These are phyloP conservation scores for Spongia lamella DNA, from an alignment of 37 sponge, comb jelly and placozoan genomes.

Conservation along the genomic window DNA sequence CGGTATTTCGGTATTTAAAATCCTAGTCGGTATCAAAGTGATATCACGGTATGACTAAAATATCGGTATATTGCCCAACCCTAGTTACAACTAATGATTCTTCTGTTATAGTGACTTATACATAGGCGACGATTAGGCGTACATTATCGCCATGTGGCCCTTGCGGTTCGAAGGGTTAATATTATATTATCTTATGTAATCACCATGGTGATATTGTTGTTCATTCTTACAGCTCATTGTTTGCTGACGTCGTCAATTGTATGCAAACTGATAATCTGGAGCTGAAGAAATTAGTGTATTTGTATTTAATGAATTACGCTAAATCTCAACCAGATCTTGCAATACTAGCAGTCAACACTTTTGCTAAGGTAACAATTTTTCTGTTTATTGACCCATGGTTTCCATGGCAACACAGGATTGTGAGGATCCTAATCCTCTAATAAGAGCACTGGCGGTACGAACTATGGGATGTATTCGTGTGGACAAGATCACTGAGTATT, in stretches of 20 bases:
- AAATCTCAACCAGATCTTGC: constrained; percentile 96
- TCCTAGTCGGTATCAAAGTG: too few species aligned
- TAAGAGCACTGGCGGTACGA: constrained; percentile 89
- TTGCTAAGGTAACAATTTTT: constrained; percentile 71
- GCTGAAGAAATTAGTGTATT: constrained; percentile 98
- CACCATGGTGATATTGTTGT: too few species aligned
- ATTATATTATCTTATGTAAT: too few species aligned
- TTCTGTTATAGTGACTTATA: too few species aligned
- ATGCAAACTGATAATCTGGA: constrained; percentile 99
- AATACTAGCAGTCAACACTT: constrained; percentile 98
- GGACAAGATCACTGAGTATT: constrained; percentile 96
- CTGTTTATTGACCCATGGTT: background rate
- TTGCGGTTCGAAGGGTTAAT: too few species aligned
- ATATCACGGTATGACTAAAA: too few species aligned
- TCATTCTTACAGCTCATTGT: constrained; percentile 79
- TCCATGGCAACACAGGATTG: constrained; percentile 55
- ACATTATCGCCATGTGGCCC: too few species aligned
- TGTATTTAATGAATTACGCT: constrained; percentile 99
- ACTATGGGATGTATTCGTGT: constrained; percentile 98
- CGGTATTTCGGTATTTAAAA: too few species aligned
- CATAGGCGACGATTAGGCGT: too few species aligned
- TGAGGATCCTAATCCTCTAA: constrained; percentile 92
- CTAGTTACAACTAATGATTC: too few species aligned
- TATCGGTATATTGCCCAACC: too few species aligned
- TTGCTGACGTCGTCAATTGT: constrained; percentile 97